Conservation (phyloP, 1,140 invertebrate species). For the Oreohelix idahoensis region DNA sequence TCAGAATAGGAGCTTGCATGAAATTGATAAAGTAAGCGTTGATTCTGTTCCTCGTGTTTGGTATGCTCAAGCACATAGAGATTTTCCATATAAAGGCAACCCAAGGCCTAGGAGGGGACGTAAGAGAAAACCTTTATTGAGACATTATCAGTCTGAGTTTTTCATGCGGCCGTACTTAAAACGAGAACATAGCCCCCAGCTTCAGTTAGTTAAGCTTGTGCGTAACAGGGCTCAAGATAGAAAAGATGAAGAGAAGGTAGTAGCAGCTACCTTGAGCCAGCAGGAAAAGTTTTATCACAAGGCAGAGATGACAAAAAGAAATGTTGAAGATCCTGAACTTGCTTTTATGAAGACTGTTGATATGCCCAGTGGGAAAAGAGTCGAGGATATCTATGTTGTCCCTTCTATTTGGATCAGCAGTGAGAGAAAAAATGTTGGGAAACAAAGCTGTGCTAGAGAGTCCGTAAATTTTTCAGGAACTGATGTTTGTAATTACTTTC, state of each 20-base stretch:
- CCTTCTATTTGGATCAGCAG: conserved; percentile 28
- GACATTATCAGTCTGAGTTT: conserved; percentile 30
- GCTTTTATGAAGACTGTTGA: conserved; percentile 34
- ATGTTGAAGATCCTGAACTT: conserved; percentile 19
- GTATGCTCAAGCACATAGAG: not conserved
- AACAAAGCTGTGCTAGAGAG: not conserved
- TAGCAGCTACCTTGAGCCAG: not conserved
- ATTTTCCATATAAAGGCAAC: not conserved
- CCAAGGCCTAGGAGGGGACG: conserved; percentile 16
- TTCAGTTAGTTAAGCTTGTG: conserved; percentile 25
- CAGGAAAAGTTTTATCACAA: not conserved
- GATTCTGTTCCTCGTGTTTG: not conserved
- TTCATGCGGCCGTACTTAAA: conserved; percentile 30
- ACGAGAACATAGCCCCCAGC: conserved; percentile 19
- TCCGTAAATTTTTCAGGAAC: not conserved
- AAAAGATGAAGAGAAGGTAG: conserved; percentile 24
- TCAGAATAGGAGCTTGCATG: not conserved
- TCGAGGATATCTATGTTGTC: conserved; percentile 32
- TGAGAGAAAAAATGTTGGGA: conserved; percentile 1
- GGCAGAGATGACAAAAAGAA: not conserved
- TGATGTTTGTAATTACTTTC: not conserved
- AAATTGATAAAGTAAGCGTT: not conserved
- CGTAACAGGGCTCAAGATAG: conserved; percentile 6
- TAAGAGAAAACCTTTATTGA: conserved; percentile 13
- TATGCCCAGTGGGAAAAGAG: conserved; percentile 33